A percentile compares a stretch with the other conserved stretches of the same genome.
phyloP scores from a whole-genome alignment of 2,113 vertebrate species.

The Mastomys natalensis region DNA sequence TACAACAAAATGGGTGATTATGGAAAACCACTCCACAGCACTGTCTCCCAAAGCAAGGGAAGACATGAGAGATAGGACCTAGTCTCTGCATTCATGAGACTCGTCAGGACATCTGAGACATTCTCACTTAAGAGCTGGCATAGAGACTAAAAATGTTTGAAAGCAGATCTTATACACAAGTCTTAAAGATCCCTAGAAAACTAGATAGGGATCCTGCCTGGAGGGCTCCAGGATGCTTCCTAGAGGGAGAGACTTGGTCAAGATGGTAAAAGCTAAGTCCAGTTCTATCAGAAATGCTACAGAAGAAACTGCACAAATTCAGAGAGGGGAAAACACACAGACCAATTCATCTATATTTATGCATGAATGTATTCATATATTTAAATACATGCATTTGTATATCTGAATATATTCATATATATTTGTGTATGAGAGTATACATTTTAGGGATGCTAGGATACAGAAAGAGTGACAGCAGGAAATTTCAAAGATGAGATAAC shows the following conservation, averaged over 20 bases:
- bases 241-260: neutral
- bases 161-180: neutral
- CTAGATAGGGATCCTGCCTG: neutral
- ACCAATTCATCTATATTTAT: neutral
- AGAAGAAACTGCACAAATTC: neutral
- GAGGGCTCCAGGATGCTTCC: neutral
- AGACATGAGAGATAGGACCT: neutral
- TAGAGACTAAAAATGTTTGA: neutral
- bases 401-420: neutral
- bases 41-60: neutral
- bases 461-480: neutral
- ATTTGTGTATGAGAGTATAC: neutral
- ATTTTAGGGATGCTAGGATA: neutral
- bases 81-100: neutral
- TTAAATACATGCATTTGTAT: neutral
- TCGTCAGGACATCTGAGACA: neutral
- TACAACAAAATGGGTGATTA: neutral
- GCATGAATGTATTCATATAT: neutral
- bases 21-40: neutral
- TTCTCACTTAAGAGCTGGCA: neutral
- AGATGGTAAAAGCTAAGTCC: neutral
- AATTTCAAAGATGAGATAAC: constrained; percentile 10
- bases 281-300: neutral
- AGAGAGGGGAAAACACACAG: neutral
- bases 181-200: neutral